Evolutionary conservation across 2,113 vertebrate genomes (phyloP), one percentile per base, ranked within the genome.

Genomic region (Chloropsis cyanopogon): DNA sequence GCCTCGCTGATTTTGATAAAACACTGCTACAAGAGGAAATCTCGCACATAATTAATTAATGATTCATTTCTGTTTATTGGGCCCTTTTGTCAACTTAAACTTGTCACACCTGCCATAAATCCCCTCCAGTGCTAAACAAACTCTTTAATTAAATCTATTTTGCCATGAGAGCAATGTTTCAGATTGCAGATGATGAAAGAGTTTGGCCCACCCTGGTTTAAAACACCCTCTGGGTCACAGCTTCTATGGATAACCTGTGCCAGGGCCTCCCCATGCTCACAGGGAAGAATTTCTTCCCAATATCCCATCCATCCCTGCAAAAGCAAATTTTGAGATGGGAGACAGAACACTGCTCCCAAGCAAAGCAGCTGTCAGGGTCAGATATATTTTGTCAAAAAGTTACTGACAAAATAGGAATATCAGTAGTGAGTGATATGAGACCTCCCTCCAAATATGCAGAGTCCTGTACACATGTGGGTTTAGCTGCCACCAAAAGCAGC

Each of bases 81-180:
- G 82, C 82, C 87, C 82, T 93, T 95, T 82, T 53, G 60, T 91
- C 93, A 92, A 68, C 52, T 84, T 93, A 63, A 81, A 90, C 84
- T 92, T 92, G 82, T 88, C 94, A 90, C 79, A 76, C 92, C 41
- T 86, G 63, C 56, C 75, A 93, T 92, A 96, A 96, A 92, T 83
- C 64, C 81, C 65, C 61, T 82, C 57, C 26, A 41, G 53, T n/a
- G 47, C 64, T 91, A 78, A 97, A 88, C 44, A 92, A 96, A 82
- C 66, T 75, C 91, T 63, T 79, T 81, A 94, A 94, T 92, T 94
- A 94, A 96, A 85, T 59, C 73, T 81, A 20, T 69, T 63, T 60
- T 81, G 68, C 61, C 78, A 68, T 12, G 33, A 70, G 24, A 89
- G 72, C 53, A 69, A 41, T 31, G 19, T 31, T 80, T 86, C 76